These are phyloP conservation scores for Drosophila meridionalis DNA, from an alignment of 2,888 invertebrate genomes.

Conservation along the genomic window DNA sequence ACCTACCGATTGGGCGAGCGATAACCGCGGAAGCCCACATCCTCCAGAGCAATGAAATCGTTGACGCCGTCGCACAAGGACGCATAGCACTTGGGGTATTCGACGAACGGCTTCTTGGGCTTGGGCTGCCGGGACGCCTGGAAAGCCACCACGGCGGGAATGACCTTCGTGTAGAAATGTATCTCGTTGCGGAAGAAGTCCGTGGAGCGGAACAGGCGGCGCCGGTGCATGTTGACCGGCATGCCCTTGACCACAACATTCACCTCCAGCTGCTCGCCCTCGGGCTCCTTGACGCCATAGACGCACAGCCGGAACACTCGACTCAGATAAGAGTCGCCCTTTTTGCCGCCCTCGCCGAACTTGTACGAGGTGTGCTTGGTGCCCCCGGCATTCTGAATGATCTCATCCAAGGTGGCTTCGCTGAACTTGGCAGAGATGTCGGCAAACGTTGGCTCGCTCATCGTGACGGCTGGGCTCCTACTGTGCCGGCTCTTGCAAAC, in stretches of 20 bases:
- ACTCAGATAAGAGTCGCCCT: conserved; percentile 90
- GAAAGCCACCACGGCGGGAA: conserved; percentile 82
- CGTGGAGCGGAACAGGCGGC: conserved; percentile 88
- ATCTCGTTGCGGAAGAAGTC: conserved; percentile 91
- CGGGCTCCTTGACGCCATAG: conserved; percentile 80
- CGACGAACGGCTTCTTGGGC: conserved; percentile 86
- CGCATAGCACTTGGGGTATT: conserved; percentile 86
- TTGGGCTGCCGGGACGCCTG: conserved; percentile 72
- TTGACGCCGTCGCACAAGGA: conserved; percentile 86
- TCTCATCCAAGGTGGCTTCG: conserved; percentile 84
- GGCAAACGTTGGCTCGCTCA: conserved; percentile 66
- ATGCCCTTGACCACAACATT: conserved; percentile 89
- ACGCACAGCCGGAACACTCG: conserved; percentile 88
- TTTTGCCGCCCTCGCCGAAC: conserved; percentile 85
- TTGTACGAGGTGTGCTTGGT: conserved; percentile 84
- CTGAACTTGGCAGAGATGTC: conserved; percentile 85
- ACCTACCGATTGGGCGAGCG: conserved; percentile 83
- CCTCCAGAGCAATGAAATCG: conserved; percentile 87
- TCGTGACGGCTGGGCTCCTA: conserved; percentile 45
- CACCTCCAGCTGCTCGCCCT: conserved; percentile 75
- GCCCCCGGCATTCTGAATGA: conserved; percentile 83
- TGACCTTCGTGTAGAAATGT: conserved; percentile 87
- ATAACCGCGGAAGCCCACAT: conserved; percentile 86
- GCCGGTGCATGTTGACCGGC: conserved; percentile 87
- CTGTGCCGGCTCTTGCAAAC: conserved; percentile 17